Conservation (phyloP, 2,888 invertebrate species). For the Agonum fuliginosum region DNA sequence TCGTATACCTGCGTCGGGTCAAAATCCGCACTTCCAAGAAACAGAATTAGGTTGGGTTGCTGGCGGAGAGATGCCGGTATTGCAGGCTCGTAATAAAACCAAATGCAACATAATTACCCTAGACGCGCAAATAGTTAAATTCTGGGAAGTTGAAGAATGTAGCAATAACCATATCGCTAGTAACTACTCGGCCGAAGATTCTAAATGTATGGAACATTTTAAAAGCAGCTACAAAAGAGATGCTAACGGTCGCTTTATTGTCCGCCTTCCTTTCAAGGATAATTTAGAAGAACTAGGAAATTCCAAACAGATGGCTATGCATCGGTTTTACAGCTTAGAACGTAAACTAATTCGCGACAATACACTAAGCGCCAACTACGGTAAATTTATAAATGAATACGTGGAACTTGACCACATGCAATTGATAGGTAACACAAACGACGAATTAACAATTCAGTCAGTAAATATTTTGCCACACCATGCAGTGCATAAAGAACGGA, state of each 20-base stretch:
- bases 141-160: constrained; percentile 50
- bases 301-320: constrained; percentile 49
- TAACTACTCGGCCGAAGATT: background rate
- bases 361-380: constrained; percentile 28
- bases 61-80: no score
- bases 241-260: constrained; percentile 21
- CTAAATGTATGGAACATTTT: background rate
- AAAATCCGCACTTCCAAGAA: no score
- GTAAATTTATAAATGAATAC: constrained; percentile 59
- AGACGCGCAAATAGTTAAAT: constrained; percentile 11
- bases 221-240: background rate
- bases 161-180: background rate
- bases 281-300: constrained; percentile 55
- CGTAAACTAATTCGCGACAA: constrained; percentile 50
- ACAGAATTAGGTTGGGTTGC: no score
- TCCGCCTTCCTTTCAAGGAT: constrained; percentile 26
- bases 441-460: background rate
- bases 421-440: background rate
- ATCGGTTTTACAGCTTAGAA: constrained; percentile 57
- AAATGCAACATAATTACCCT: background rate
- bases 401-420: constrained; percentile 38
- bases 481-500: constrained; percentile 62
- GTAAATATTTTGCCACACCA: constrained; percentile 64
- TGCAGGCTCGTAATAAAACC: no score
- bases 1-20: no score